Conservation (phyloP, 2,888 invertebrate species). For the Ceraclea dissimilis region DNA sequence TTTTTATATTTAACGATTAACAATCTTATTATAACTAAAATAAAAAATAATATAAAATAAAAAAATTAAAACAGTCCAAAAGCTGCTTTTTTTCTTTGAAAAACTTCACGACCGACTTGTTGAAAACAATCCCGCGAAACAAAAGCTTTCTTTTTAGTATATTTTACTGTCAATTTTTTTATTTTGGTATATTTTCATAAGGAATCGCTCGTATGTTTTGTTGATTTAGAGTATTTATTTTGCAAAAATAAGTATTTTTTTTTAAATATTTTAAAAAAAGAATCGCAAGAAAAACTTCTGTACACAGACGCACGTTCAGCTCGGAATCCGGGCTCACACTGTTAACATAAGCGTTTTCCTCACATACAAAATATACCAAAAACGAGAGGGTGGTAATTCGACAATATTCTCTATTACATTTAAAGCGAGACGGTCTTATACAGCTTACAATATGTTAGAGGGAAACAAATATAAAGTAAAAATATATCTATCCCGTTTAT, state of each 20-base stretch:
- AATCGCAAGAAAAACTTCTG: not conserved
- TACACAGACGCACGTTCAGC: not conserved
- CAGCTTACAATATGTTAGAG: not conserved
- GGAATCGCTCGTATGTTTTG: no score
- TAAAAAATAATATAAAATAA: not conserved
- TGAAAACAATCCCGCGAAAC: not conserved
- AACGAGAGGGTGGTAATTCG: not conserved
- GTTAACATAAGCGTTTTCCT: not conserved
- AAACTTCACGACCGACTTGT: not conserved
- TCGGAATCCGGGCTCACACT: slow-evolving; percentile 1
- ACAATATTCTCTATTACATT: not conserved
- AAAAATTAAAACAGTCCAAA: not conserved
- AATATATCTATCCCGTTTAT: not conserved
- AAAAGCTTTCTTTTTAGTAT: no score
- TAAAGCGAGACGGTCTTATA: not conserved
- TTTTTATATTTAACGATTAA: not conserved
- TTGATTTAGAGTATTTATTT: no score
- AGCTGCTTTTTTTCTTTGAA: not conserved
- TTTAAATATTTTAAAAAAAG: not conserved
- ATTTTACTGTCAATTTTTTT: no score
- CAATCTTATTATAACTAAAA: not conserved
- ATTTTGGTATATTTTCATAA: no score
- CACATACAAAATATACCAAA: not conserved
- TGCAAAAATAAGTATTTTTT: not conserved
- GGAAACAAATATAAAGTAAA: not conserved